These are phyloP conservation scores for Adelges cooleyi DNA, from an alignment of 1,140 invertebrate genomes.

Conservation along the genomic window DNA sequence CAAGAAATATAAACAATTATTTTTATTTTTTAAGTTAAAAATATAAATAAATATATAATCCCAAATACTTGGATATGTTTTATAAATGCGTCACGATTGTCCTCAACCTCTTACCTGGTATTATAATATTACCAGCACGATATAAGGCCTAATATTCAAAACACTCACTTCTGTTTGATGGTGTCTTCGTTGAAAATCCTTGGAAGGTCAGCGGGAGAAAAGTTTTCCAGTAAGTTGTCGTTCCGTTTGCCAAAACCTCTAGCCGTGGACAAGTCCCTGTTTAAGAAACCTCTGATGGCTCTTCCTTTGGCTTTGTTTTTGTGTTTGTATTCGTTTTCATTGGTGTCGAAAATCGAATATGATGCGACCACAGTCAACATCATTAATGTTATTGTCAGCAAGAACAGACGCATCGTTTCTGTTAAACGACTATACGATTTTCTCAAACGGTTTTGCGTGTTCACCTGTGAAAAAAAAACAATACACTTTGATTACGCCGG, in stretches of 20 bases:
- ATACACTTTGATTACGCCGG: too few relatives aligned
- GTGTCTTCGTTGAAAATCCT: neutral
- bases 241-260: slow-evolving; percentile 45
- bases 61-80: neutral
- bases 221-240: slow-evolving; percentile 10
- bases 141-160: too few relatives aligned
- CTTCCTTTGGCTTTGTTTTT: slow-evolving; percentile 41
- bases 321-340: slow-evolving; percentile 30
- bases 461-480: neutral
- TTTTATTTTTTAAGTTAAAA: too few relatives aligned
- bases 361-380: slow-evolving; percentile 31
- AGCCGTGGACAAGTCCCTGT: slow-evolving; percentile 45
- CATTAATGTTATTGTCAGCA: slow-evolving; percentile 32
- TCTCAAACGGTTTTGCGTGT: neutral
- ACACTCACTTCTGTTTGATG: slow-evolving; percentile 20
- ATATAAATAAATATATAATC: too few relatives aligned
- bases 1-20: too few relatives aligned
- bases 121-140: too few relatives aligned
- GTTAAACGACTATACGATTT: neutral
- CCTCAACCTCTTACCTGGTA: too few relatives aligned
- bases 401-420: neutral
- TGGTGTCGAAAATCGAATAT: slow-evolving; percentile 36
- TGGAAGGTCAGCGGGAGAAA: neutral
- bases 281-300: slow-evolving; percentile 46
- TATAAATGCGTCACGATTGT: neutral